phyloP scores from a whole-genome alignment of 2,888 invertebrate species.

The Cybosia mesomella region DNA sequence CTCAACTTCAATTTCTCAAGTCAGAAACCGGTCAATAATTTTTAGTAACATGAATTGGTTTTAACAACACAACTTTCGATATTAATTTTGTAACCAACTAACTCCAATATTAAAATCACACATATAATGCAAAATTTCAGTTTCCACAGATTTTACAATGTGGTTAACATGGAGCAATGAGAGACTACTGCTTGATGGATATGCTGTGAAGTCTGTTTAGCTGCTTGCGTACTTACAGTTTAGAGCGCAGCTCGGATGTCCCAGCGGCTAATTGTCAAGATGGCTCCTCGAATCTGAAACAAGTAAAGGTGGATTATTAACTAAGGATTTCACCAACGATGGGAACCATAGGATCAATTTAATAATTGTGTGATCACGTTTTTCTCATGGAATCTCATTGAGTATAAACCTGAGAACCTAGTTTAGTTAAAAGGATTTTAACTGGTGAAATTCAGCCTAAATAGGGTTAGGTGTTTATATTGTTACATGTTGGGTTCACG shows the following conservation, averaged over 20 bases:
- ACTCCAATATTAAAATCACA: background rate
- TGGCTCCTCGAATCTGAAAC: constrained; percentile 84
- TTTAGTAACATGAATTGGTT: background rate
- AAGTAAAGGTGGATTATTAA: too few relatives aligned
- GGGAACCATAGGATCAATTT: too few relatives aligned
- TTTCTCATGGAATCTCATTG: too few relatives aligned
- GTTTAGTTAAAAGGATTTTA: too few relatives aligned
- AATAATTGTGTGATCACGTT: too few relatives aligned
- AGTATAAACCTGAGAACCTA: too few relatives aligned
- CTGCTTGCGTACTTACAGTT: constrained; percentile 87
- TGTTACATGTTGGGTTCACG: too few relatives aligned
- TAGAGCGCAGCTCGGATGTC: constrained; percentile 89
- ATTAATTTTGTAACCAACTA: background rate
- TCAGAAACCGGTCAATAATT: background rate
- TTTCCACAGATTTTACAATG: constrained; percentile 11
- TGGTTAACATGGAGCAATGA: constrained; percentile 11
- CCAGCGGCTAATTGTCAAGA: constrained; percentile 94
- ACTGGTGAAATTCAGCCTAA: too few relatives aligned
- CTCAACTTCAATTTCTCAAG: too few relatives aligned
- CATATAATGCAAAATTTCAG: background rate
- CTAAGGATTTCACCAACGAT: too few relatives aligned
- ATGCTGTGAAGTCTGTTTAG: constrained; percentile 73
- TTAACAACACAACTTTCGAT: background rate
- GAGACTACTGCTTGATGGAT: constrained; percentile 39
- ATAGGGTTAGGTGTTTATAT: too few relatives aligned